Evolutionary conservation across 2,888 invertebrate species (phyloP).

Genomic region (Ormyrus rosae): DNA sequence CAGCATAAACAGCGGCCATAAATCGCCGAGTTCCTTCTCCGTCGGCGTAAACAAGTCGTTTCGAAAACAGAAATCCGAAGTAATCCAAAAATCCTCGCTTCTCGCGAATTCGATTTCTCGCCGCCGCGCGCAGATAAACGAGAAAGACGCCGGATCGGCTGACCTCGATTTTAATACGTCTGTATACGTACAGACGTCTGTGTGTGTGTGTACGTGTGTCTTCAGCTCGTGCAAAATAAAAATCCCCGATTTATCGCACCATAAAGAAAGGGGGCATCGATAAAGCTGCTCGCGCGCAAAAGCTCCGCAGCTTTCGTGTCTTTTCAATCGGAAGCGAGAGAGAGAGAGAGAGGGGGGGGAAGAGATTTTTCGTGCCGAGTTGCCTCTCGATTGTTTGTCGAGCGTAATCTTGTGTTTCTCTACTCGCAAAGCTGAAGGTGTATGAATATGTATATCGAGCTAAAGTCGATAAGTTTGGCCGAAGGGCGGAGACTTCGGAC

Average conservation of each 20-base stretch:
- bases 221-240: slow-evolving; percentile 20
- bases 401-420: neutral
- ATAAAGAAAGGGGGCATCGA: slow-evolving; percentile 38
- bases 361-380: neutral
- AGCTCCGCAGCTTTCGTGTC: slow-evolving; percentile 27
- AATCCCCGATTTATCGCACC: slow-evolving; percentile 45
- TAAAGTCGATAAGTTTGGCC: too few species aligned
- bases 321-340: slow-evolving; percentile 26
- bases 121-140: too few species aligned
- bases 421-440: neutral
- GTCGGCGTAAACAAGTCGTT: too few species aligned
- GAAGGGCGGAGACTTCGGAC: neutral
- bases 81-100: too few species aligned
- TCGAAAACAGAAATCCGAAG: too few species aligned
- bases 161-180: slow-evolving; percentile 43
- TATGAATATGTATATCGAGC: too few species aligned
- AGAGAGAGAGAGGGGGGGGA: neutral
- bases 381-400: neutral
- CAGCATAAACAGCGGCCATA: too few species aligned
- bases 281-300: slow-evolving; percentile 8
- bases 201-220: neutral
- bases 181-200: too few species aligned
- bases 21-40: too few species aligned
- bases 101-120: too few species aligned
- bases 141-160: too few species aligned